Percentiles rank a stretch among this genome's conserved stretches.
phyloP scores from a whole-genome alignment of 1,140 invertebrate species.

The Globodera rostochiensis region DNA sequence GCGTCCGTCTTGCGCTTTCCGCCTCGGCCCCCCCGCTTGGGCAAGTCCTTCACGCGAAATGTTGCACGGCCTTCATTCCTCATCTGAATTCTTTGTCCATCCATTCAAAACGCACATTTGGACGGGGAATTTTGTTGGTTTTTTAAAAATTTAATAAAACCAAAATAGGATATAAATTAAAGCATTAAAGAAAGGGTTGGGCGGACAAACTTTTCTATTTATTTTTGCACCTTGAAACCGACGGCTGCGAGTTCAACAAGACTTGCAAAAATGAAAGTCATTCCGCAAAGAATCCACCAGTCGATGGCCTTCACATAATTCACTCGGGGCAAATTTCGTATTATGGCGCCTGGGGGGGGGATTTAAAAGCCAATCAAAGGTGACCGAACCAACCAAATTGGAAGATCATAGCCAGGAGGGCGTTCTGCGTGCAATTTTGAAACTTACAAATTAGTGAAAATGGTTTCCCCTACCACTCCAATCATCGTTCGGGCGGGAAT shows the following conservation, averaged over 20 bases:
- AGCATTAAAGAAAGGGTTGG: no score
- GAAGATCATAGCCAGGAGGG: slow-evolving; percentile 64
- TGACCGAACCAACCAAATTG: slow-evolving; percentile 51
- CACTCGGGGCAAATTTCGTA: slow-evolving; percentile 63
- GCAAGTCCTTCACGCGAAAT: slow-evolving; percentile 35
- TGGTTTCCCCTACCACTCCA: slow-evolving; percentile 42
- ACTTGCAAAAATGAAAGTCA: slow-evolving; percentile 60
- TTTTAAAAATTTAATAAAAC: no score
- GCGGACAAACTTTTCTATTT: slow-evolving; percentile 27
- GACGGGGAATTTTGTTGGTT: no score
- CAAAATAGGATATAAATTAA: no score
- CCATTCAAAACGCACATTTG: no score
- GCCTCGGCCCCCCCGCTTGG: not conserved
- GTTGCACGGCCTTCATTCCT: slow-evolving; percentile 40
- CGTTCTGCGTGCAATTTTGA: slow-evolving; percentile 45
- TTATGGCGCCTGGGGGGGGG: slow-evolving; percentile 39
- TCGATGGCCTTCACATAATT: slow-evolving; percentile 56
- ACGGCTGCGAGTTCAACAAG: slow-evolving; percentile 58
- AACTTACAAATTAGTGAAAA: slow-evolving; percentile 4
- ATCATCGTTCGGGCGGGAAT: slow-evolving; percentile 65
- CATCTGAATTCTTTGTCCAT: slow-evolving; percentile 23
- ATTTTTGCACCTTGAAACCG: slow-evolving; percentile 50
- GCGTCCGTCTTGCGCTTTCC: slow-evolving; percentile 43
- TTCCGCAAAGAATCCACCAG: slow-evolving; percentile 50
- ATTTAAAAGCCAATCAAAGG: not conserved